These are phyloP conservation scores for Atherinosoma microstoma DNA, from an alignment of 2,797 vertebrate species.

Conservation along the genomic window DNA sequence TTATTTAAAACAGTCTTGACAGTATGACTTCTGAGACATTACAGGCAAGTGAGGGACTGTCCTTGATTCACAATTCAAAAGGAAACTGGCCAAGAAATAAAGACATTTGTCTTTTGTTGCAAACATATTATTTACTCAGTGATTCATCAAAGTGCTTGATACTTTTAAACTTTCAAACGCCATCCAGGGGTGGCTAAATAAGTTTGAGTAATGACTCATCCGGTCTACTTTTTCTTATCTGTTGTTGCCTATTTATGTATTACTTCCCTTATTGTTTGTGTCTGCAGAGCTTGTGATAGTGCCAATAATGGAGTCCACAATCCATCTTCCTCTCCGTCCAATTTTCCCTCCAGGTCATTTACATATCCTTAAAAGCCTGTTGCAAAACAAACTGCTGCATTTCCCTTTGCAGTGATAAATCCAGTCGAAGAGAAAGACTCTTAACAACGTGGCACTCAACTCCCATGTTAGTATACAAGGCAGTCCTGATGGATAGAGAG, in stretches of 20 bases:
- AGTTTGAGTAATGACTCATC: conserved; percentile 39
- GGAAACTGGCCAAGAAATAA: neutral
- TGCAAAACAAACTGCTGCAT: conserved; percentile 64
- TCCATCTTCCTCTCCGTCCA: conserved; percentile 40
- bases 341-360: conserved; percentile 51
- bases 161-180: conserved; percentile 41
- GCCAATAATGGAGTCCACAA: conserved; percentile 57
- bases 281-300: conserved; percentile 38
- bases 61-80: conserved; percentile 27
- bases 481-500: conserved; percentile 66
- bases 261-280: conserved; percentile 49
- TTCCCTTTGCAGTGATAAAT: conserved; percentile 69
- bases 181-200: conserved; percentile 10
- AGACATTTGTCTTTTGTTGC: conserved; percentile 18
- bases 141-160: conserved; percentile 29
- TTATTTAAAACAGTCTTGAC: conserved; percentile 16
- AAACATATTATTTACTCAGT: conserved; percentile 14
- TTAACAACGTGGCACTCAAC: conserved; percentile 61
- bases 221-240: conserved; percentile 29
- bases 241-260: conserved; percentile 45
- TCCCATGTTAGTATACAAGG: conserved; percentile 55
- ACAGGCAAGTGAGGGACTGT: conserved; percentile 2
- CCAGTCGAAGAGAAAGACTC: conserved; percentile 59
- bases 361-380: conserved; percentile 72
- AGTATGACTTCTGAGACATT: conserved; percentile 15